Percentiles rank a stretch among this genome's conserved stretches.
phyloP scores from a whole-genome alignment of 2,888 invertebrate genomes.

The Coremacera marginata region DNA sequence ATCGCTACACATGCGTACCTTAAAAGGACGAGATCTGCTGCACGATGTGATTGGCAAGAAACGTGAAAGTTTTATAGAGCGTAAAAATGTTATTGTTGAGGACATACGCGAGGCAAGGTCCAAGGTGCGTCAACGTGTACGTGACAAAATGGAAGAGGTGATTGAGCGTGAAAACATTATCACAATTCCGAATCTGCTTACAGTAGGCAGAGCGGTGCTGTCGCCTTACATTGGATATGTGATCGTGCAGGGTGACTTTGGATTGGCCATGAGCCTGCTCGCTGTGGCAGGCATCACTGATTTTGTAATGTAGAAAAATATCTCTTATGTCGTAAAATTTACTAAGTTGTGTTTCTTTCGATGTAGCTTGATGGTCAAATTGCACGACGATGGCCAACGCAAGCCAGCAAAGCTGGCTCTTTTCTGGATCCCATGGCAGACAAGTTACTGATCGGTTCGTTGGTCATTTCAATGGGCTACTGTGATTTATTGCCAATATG shows the following conservation, averaged over 20 bases:
- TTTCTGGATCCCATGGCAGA: constrained; percentile 98
- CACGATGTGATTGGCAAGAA: constrained; percentile 75
- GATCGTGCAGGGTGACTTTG: constrained; percentile 85
- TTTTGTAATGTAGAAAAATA: constrained; percentile 74
- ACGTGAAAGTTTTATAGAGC: constrained; percentile 74
- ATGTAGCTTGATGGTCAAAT: constrained; percentile 94
- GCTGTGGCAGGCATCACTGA: constrained; percentile 92
- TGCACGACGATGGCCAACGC: constrained; percentile 90
- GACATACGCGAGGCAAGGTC: constrained; percentile 80
- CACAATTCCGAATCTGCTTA: constrained; percentile 94
- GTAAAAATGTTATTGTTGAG: constrained; percentile 76
- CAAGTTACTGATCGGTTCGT: constrained; percentile 90
- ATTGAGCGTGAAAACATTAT: constrained; percentile 84
- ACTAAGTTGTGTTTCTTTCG: constrained; percentile 23
- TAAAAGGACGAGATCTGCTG: constrained; percentile 71
- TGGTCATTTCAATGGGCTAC: constrained; percentile 89
- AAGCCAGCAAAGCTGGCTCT: constrained; percentile 93
- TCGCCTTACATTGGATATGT: constrained; percentile 92
- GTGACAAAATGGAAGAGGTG: constrained; percentile 79
- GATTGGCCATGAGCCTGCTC: constrained; percentile 84
- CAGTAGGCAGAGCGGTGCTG: constrained; percentile 84
- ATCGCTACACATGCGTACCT: constrained; percentile 60
- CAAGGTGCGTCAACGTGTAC: constrained; percentile 79
- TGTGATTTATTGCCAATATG: constrained; percentile 86
- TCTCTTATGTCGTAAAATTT: background rate